Base-by-base conservation (phyloP, 1,140 invertebrate species). In the Polypedilum vanderplanki region DNA sequence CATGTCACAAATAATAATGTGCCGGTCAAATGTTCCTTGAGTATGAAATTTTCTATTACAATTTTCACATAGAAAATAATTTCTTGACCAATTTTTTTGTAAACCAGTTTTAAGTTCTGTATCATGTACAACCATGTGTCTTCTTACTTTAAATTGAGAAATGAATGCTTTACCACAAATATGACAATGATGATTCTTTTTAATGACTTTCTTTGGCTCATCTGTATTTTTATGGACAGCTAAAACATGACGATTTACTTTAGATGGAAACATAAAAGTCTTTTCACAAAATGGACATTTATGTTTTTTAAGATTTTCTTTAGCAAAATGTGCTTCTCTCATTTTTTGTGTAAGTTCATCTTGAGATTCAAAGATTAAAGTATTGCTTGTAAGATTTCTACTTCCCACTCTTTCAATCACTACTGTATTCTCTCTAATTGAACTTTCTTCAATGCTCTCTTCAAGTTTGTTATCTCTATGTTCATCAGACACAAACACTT, bases 41-140 rank as follows among this genome's bases (percentile, higher is more conserved):
- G 65, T 70, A 22, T 70, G 65, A 10, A 70, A 70, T 70, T 70
- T 70, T 70, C 65, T 18, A 22, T 70, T 70, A 10, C 65, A 70
- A 20, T n/a, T 22, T 12, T 18, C 20, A 20, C 65, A 70, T 3
- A 70, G 7, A 12, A 70, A 70, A 7, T 70, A 70, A 18, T 70
- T 70, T 20, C 65, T 20, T 10, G 65, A 70, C 65, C 65, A 70
- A 20, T 70, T 70, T 18, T 70, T 70, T 70, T 70, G 65, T 10
- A 70, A 10, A 0, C 65, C 65, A 10, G 65, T 70, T 22, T 70
- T 70, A 10, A 70, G 65, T 20, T 70, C 65, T 20, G 65, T 70
- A 20, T 70, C 65, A 70, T 70, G 65, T 17, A 70, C 65, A 22
- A 70, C 20, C 65, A 70, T 70, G 17, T 70, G 65, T 20, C 65